Base-by-base conservation (phyloP, 2,113 vertebrate species). In the Machaerirhynchus nigripectus region DNA sequence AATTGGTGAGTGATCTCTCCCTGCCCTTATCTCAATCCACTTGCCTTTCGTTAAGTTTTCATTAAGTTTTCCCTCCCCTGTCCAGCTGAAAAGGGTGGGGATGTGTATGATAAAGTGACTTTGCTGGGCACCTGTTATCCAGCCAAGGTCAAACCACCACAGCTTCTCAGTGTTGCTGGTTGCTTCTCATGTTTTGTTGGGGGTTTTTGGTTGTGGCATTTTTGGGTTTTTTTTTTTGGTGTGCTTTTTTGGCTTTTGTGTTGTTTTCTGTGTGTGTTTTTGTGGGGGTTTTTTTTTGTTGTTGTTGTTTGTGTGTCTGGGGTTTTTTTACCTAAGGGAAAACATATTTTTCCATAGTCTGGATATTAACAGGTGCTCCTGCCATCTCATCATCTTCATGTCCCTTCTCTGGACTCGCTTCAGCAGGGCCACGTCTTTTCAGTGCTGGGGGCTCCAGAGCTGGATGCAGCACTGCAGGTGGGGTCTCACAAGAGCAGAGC, bases 151-250 rank as follows among this genome's bases (percentile, higher is more conserved):
- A 56, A 80, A 31, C 26, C 21, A 55, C 21, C 22, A 44, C 19
- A 78, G 4, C 35, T 70, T 69, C 40, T 56, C 42, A 23, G 23
- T 46, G 52, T 30, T 53, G 28, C 50, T 53, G 27, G 42, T n/a
- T 49, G 15, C 7, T 60, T 61, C 8, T 10, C 64, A 4, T 33
- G 9, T 65, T 88, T 61, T 49, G 23, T 68, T 30, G 27, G 20
- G 12, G 18, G 2, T 2, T 15, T 42, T 22, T 26, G 7, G 1
- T 22, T 33, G 26, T 42, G 4, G 8, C 4, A 4, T 71, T 53
- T 27, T 81, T 13, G 4, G 27, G 47, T 22, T 24, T 5, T 15
- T 17, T 24, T 13, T 55, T 46, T 27, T n/a, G n/a, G 13, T 63
- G 23, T 61, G 47, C 3, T n/a, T 64, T 64, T 44, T 37, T 40